These are phyloP conservation scores for Cepaea hortensis DNA, from an alignment of 2,888 invertebrate species.

Conservation along the genomic window DNA sequence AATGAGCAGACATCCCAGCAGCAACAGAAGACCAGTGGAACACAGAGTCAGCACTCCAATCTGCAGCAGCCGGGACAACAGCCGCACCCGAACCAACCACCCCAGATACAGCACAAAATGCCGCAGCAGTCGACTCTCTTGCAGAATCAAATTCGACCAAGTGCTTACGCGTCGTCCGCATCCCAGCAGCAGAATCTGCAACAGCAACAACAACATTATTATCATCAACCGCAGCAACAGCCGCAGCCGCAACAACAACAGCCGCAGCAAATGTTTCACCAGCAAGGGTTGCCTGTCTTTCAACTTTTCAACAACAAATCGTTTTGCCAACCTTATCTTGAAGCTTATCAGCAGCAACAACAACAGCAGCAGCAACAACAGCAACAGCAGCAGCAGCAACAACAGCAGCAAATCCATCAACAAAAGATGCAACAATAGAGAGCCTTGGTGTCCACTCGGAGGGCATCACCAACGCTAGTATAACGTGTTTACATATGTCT, in stretches of 20 bases:
- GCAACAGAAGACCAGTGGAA: constrained; percentile 1
- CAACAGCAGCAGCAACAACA: constrained; percentile 40
- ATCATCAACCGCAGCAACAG: constrained; percentile 30
- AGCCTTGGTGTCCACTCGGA: background rate
- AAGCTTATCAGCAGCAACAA: constrained; percentile 28
- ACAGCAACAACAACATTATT: constrained; percentile 9
- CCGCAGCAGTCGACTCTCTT: constrained; percentile 40
- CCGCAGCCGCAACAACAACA: constrained; percentile 29
- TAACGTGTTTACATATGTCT: background rate
- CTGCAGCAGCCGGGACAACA: constrained; percentile 13
- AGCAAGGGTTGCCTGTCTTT: constrained; percentile 20
- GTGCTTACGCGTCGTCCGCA: background rate
- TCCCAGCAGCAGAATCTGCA: constrained; percentile 12
- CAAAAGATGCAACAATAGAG: constrained; percentile 18
- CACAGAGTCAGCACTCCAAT: background rate
- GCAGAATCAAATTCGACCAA: constrained; percentile 36
- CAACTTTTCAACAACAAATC: constrained; percentile 38
- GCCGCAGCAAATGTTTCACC: constrained; percentile 22
- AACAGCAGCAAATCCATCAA: constrained; percentile 3
- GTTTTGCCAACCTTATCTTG: constrained; percentile 23
- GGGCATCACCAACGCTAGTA: background rate
- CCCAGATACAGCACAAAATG: constrained; percentile 8
- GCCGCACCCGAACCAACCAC: constrained; percentile 8
- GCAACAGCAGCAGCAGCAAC: constrained; percentile 25
- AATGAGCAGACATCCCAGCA: background rate